Percentiles rank a stretch among this genome's conserved stretches.
Conservation (phyloP, 2,888 invertebrate species). For the Watsonalla cultraria region DNA sequence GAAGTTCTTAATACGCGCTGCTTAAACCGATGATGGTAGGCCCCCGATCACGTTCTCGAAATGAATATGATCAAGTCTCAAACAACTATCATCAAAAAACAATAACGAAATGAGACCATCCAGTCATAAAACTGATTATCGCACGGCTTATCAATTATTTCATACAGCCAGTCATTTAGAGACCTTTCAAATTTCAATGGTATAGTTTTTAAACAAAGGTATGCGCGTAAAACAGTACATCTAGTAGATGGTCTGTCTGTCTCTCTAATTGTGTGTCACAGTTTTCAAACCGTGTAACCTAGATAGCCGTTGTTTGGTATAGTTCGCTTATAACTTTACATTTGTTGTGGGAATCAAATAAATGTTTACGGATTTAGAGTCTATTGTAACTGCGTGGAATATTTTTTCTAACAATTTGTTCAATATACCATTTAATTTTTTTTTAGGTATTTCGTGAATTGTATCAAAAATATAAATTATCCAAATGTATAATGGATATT, state of each 20-base stretch:
- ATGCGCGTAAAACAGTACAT: neutral
- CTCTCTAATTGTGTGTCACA: neutral
- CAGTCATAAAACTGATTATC: neutral
- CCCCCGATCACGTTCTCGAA: too few relatives aligned
- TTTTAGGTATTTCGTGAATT: too few relatives aligned
- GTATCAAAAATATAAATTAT: too few relatives aligned
- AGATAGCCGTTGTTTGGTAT: neutral
- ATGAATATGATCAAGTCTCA: too few relatives aligned
- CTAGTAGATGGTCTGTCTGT: neutral
- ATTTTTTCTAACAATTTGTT: too few relatives aligned
- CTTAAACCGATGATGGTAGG: neutral
- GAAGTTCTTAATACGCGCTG: conserved; percentile 4
- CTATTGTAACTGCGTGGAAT: too few relatives aligned
- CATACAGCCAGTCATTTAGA: neutral
- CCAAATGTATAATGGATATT: too few relatives aligned
- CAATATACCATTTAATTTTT: too few relatives aligned
- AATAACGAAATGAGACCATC: neutral
- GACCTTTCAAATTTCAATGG: neutral
- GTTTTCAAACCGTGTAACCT: neutral
- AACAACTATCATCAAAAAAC: neutral
- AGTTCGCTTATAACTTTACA: neutral
- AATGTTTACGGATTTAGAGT: neutral
- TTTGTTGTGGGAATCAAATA: neutral
- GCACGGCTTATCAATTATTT: neutral
- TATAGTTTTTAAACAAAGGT: neutral